Evolutionary conservation across 2,113 vertebrate genomes (phyloP).

Genomic region (Cyanoramphus novaezelandiae): DNA sequence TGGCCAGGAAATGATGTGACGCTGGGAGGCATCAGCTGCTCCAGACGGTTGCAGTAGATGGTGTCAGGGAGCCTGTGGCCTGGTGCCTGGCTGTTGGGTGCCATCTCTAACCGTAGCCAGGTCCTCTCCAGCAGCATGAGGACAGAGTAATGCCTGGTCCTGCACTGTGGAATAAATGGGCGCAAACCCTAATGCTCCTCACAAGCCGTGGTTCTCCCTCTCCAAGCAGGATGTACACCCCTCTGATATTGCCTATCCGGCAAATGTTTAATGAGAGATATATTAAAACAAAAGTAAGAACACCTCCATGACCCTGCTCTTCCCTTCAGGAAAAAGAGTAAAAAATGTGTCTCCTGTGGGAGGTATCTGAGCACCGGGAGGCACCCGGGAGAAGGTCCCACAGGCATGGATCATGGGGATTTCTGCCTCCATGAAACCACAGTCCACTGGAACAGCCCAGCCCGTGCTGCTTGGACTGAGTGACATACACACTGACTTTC

Average conservation of each 20-base stretch:
- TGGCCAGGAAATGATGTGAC: neutral
- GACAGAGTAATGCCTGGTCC: neutral
- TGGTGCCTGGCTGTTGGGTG: neutral
- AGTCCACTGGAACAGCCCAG: neutral
- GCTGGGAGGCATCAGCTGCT: neutral
- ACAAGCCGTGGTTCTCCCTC: neutral
- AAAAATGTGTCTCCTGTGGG: rapidly evolving
- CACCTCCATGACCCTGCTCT: neutral
- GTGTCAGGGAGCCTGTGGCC: neutral
- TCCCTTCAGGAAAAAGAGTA: neutral
- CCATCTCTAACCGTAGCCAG: neutral
- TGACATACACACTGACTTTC: neutral
- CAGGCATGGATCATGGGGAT: too few relatives aligned
- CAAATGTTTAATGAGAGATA: neutral
- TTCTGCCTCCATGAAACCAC: neutral
- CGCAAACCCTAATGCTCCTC: neutral
- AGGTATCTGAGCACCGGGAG: neutral
- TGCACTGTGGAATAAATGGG: neutral
- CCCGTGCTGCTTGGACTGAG: rapidly evolving
- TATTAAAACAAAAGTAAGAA: neutral
- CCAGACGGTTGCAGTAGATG: neutral
- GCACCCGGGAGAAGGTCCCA: neutral
- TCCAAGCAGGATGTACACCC: neutral
- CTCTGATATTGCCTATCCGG: neutral
- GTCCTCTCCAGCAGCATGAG: neutral